A percentile compares a stretch with the other conserved stretches of the same genome.
phyloP scores from a whole-genome alignment of 2,888 invertebrate genomes.

The Sarcophaga carnaria region DNA sequence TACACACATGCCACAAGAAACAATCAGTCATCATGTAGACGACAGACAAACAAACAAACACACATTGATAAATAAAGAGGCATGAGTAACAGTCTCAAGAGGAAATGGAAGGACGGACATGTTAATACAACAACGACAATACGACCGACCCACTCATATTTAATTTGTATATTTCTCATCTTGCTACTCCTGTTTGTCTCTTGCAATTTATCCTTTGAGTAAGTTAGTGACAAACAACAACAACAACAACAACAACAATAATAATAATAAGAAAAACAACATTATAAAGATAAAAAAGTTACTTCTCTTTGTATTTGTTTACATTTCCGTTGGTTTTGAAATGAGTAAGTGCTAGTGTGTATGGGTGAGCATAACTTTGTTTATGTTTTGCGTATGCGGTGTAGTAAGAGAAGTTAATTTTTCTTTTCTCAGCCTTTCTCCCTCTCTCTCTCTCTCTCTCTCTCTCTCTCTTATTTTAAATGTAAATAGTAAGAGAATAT shows the following conservation, averaged over 20 bases:
- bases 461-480: neutral
- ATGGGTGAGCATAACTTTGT: neutral
- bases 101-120: neutral
- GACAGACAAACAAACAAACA: neutral
- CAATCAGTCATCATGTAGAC: neutral
- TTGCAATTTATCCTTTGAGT: constrained; percentile 21
- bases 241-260: neutral
- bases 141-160: neutral
- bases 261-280: too few relatives aligned
- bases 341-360: neutral
- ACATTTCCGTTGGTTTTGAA: neutral
- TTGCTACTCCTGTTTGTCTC: neutral
- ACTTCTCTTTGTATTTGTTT: constrained; percentile 10
- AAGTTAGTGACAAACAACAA: neutral
- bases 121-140: neutral
- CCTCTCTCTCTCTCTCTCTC: neutral
- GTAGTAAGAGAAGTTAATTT: constrained; percentile 8
- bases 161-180: constrained; percentile 19
- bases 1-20: constrained; percentile 42
- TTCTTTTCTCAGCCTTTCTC: too few relatives aligned
- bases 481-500: neutral
- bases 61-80: neutral
- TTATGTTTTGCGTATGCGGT: neutral
- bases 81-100: neutral
- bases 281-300: neutral